Evolutionary conservation across 2,797 vertebrate genomes (phyloP), one percentile per base, ranked within the genome.

Genomic region (Ctenopoma multispine): DNA sequence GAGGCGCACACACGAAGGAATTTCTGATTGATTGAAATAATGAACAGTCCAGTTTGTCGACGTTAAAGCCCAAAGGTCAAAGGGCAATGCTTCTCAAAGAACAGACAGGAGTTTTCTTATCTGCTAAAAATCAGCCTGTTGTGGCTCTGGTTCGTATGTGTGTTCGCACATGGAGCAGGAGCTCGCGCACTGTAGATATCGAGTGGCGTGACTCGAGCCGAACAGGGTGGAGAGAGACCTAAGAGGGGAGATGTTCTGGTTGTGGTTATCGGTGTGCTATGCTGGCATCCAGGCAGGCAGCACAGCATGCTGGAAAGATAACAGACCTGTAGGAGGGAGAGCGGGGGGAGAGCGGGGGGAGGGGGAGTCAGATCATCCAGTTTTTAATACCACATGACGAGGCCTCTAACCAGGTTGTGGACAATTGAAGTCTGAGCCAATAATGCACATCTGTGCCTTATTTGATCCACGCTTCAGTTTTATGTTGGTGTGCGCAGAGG

Each of bases 361-460:
- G 47, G 54, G 57, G 18, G 71, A 81, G 77, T 86, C 62, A 72
- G 78, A 83, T 77, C 51, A 55, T 92, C 78, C 85, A 89, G 83
- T 78, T 87, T 83, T 75, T 81, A 81, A 82, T 82, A 74, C 78
- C 68, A 81, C 75, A 77, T 85, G 89, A 90, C 84, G 78, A 66
- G 78, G 80, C 82, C 84, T 91, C 87, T 79, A 75, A 77, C 86
- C 72, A 69, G 81, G 81, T 87, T 75, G 41, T 7, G 76, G 87
- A 87, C 92, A 90, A 89, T 75, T 89, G 87, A 90, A 90, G 90
- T 89, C 82, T 64, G 69, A 88, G 91, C 90, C 89, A 91, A 87
- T 77, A 88, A 88, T 71, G 82, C 87, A 94, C 94, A 94, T 95
- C 93, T 95, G 94, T 89, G 81, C 87, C 88, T 88, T 89, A 90